phyloP scores from a whole-genome alignment of 2,888 invertebrate species.

The Cacoxenus indagator region DNA sequence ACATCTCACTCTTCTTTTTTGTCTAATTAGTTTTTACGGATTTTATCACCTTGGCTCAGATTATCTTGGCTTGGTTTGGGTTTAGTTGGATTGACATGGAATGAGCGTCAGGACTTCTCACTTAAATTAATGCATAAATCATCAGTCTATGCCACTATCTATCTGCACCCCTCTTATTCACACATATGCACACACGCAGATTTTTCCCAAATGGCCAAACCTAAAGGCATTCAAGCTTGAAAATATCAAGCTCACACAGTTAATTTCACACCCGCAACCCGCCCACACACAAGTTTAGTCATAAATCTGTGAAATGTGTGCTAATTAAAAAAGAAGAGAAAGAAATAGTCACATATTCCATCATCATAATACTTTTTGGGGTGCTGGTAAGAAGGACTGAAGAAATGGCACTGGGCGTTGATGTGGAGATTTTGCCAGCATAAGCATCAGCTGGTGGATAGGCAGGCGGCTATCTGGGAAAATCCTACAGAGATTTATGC shows the following conservation, averaged over 20 bases:
- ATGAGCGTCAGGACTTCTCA: constrained; percentile 65
- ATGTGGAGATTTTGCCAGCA: no score
- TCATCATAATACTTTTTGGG: no score
- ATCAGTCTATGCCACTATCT: constrained; percentile 44
- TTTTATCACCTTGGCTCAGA: background rate
- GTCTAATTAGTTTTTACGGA: constrained; percentile 51
- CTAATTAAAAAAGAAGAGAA: constrained; percentile 54
- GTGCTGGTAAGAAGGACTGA: no score
- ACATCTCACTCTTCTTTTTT: constrained; percentile 26
- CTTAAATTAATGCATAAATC: constrained; percentile 64
- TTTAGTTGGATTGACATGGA: no score
- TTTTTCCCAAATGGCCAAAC: constrained; percentile 8
- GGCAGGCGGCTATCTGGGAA: constrained; percentile 43
- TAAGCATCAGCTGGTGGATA: background rate
- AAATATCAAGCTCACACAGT: background rate
- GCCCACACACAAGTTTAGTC: constrained; percentile 41
- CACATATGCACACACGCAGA: background rate
- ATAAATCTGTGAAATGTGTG: constrained; percentile 58
- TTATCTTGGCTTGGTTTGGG: constrained; percentile 43
- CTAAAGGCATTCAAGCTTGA: background rate
- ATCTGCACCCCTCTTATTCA: background rate
- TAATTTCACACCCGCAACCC: constrained; percentile 15
- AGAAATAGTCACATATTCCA: constrained; percentile 38
- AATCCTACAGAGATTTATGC: constrained; percentile 65
- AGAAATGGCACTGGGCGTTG: no score